Conservation (phyloP, 2,113 vertebrate species). For the Eretmodus cyanostictus region DNA sequence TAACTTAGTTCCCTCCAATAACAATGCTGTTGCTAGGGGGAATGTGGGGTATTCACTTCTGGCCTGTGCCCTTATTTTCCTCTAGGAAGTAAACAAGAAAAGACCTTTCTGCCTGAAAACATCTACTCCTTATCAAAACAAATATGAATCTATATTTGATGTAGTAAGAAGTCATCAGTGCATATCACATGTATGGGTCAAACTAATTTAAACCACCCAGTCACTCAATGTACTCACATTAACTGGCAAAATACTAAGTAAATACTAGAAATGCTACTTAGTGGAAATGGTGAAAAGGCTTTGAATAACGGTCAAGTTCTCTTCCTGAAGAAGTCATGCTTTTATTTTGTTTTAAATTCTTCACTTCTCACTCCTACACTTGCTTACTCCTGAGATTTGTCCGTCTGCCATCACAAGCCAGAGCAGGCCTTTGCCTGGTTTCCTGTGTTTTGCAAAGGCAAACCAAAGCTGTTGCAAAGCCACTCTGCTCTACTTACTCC, state of each 20-base stretch:
- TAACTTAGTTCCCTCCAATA: constrained; percentile 15
- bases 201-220: background rate
- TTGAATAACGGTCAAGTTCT: constrained; percentile 4
- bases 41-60: background rate
- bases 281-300: background rate
- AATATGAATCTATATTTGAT: background rate
- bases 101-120: background rate
- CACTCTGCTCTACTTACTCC: constrained; percentile 10
- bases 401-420: constrained; percentile 45
- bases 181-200: background rate
- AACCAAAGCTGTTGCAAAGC: constrained; percentile 17
- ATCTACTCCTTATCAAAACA: background rate
- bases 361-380: constrained; percentile 30
- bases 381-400: constrained; percentile 33
- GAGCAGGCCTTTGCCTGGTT: constrained; percentile 41
- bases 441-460: constrained; percentile 58
- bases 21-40: constrained; percentile 30
- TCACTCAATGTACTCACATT: background rate
- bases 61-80: background rate
- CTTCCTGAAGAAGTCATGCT: constrained; percentile 1
- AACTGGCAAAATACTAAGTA: background rate
- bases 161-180: background rate
- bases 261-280: background rate
- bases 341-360: constrained; percentile 42
- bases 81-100: background rate